Evolutionary conservation across 2,888 invertebrate species (phyloP).

Genomic region (Drepanosiphum platanoidis): DNA sequence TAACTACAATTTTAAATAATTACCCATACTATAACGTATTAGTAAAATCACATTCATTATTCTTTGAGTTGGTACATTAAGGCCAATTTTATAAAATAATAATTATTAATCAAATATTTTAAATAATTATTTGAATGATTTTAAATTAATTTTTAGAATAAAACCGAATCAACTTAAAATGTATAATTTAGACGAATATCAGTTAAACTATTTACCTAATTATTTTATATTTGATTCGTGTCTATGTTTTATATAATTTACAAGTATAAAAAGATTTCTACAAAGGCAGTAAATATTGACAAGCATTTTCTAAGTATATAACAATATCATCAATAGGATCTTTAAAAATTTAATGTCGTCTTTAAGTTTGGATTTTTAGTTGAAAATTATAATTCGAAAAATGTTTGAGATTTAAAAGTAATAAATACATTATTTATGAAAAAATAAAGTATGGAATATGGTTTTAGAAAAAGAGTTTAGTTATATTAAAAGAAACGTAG

Average conservation of each 20-base stretch:
- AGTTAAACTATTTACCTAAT: not conserved
- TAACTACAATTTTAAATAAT: constrained; percentile 3
- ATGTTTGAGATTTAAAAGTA: not conserved
- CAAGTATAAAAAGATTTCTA: not conserved
- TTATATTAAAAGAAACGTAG: not conserved
- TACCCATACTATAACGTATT: not conserved
- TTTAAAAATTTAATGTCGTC: not conserved
- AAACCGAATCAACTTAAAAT: not conserved
- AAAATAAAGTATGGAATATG: constrained; percentile 1
- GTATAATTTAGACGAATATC: not conserved
- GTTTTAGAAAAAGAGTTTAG: not conserved
- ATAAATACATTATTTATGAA: not conserved
- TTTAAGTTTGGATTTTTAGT: not conserved
- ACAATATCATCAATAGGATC: not conserved
- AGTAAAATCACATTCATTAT: constrained; percentile 2
- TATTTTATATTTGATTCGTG: not conserved
- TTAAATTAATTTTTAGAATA: not conserved
- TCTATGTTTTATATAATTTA: too few species aligned
- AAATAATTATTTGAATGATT: not conserved
- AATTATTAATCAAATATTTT: not conserved
- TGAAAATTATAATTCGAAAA: not conserved
- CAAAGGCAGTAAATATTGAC: not conserved
- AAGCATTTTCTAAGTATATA: not conserved
- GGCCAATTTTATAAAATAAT: not conserved
- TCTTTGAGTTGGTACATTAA: not conserved